Conservation (phyloP, 2,113 vertebrate species). For the Vidua chalybeata region DNA sequence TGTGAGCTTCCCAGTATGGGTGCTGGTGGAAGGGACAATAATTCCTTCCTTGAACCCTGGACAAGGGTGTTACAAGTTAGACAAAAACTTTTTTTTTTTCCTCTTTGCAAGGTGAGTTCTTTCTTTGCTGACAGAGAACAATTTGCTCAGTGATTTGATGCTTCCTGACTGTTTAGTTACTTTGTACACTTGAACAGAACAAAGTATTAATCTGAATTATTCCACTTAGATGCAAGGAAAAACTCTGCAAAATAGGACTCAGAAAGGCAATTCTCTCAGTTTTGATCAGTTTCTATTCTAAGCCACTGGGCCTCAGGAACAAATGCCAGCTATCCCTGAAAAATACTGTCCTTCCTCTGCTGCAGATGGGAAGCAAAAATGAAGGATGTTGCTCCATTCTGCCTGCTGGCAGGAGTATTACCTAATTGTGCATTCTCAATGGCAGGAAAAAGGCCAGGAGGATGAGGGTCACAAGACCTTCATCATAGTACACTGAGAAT, state of each 20-base stretch:
- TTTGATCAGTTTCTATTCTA: neutral
- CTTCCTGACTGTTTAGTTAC: neutral
- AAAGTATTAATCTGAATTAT: neutral
- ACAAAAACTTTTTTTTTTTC: neutral
- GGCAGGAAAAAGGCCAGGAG: neutral
- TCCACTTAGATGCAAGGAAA: neutral
- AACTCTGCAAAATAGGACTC: neutral
- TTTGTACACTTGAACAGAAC: neutral
- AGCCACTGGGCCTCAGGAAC: neutral
- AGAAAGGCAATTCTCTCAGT: neutral
- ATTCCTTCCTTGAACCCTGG: neutral
- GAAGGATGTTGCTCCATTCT: neutral
- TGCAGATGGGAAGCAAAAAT: neutral
- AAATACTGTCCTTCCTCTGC: neutral
- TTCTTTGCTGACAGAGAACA: neutral
- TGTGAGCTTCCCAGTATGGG: neutral
- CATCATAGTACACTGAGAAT: neutral
- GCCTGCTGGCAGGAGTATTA: neutral
- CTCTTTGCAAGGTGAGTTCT: neutral
- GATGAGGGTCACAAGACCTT: neutral
- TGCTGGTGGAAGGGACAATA: neutral
- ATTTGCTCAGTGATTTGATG: neutral
- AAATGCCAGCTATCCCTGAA: neutral
- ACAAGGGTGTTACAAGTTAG: neutral
- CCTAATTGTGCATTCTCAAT: neutral